Base-by-base conservation (phyloP, 2,888 invertebrate genomes). In the Caenorhabditis imperialis region DNA sequence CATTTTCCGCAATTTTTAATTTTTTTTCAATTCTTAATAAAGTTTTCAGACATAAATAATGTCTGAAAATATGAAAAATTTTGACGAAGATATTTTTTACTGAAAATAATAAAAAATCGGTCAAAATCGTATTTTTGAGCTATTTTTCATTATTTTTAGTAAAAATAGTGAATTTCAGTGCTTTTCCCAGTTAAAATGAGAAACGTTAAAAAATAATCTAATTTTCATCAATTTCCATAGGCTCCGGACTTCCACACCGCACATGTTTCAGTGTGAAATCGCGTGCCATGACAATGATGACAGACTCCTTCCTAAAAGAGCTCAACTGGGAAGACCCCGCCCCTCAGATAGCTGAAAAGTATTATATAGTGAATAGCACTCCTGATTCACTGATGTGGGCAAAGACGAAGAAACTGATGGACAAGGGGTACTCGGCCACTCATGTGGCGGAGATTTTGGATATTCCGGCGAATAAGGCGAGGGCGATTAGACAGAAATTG, bases 191-290 rank as follows among this genome's bases (percentile, higher is more conserved):
- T n/a, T n/a, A n/a, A n/a, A n/a, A n/a, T n/a, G n/a, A n/a, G n/a
- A n/a, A n/a, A n/a, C n/a, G n/a, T n/a, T n/a, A 38, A 4, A 20
- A 54, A 27, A 23, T 16, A 7, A 44, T 55, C 22, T 33, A 3
- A 2, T 27, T 30, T 25, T 48, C 35, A 35, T 18, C 4, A 35
- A 12, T 1, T 27, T 48, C 30, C 48, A 20, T 38, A 63, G 55
- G 65, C 22, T 2, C 38, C 40, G 65, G 57, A 23, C 35, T 65
- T 16, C 63, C 63, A 0, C 63, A 65, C n/a, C 38, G 63, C 12
- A 6, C 54, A 0, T 35, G 30, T 1, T 0, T 10, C 2, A n/a
- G n/a, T 3, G 38, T 65, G 37, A 65, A 65, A 55, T 8, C 1
- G 2, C 63, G 63, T 4, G 54, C 55, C 16, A 20, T 45, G 10